Conservation (phyloP, 1,140 invertebrate species). For the Drosophila kikkawai region DNA sequence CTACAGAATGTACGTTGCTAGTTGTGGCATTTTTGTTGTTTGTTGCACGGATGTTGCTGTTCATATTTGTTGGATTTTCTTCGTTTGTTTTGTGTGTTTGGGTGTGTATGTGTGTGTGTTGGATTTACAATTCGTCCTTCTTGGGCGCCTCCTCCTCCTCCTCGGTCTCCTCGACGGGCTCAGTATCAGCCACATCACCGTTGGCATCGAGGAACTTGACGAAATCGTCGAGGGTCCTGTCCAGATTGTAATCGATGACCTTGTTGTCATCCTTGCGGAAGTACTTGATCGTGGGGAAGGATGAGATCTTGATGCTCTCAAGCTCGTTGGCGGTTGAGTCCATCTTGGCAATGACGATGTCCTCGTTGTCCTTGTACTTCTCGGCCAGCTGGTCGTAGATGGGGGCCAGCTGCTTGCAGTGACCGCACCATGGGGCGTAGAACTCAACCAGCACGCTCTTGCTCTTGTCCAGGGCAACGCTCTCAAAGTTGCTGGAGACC, state of each 20-base stretch:
- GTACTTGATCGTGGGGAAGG: constrained; percentile 98
- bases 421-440: constrained; percentile 99
- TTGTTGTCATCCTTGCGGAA: constrained; percentile 97
- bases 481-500: constrained; percentile 98
- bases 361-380: constrained; percentile 94
- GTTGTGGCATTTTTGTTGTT: constrained; percentile 60
- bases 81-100: constrained; percentile 34
- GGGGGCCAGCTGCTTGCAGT: constrained; percentile 98
- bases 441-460: constrained; percentile 99
- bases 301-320: constrained; percentile 96
- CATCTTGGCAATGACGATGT: constrained; percentile 98
- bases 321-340: constrained; percentile 99
- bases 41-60: constrained; percentile 59
- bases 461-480: constrained; percentile 94
- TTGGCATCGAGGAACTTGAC: constrained; percentile 94
- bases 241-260: constrained; percentile 97
- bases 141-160: constrained; percentile 79
- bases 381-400: constrained; percentile 94
- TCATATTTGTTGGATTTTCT: constrained; percentile 60
- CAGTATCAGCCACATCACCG: constrained; percentile 72
- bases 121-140: constrained; percentile 83
- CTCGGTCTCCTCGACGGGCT: constrained; percentile 65
- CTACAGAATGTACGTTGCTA: constrained; percentile 82
- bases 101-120: constrained; percentile 44
- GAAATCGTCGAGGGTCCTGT: constrained; percentile 97